Conservation (phyloP, 2,797 vertebrate species). For the Pteronotus mesoamericanus region DNA sequence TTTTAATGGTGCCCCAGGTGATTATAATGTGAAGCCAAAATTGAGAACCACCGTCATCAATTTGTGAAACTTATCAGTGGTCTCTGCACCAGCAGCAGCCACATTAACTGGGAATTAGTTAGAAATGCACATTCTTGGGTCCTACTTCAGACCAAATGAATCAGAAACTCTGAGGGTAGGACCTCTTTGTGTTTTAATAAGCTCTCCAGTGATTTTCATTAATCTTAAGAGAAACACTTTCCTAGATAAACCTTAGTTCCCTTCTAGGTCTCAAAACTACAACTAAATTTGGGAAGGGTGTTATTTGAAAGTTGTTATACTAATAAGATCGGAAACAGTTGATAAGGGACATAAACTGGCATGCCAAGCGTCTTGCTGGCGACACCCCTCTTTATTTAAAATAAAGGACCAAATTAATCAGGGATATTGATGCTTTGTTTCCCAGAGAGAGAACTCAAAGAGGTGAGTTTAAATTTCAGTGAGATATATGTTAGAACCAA, state of each 20-base stretch:
- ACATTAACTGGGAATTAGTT: neutral
- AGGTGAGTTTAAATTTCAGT: conserved; percentile 20
- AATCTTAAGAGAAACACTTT: neutral
- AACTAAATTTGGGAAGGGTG: neutral
- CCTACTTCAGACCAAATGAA: neutral
- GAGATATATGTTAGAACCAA: neutral
- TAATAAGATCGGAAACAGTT: neutral
- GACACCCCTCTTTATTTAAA: neutral
- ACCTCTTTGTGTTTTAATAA: neutral
- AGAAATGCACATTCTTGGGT: neutral
- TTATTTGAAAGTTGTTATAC: neutral
- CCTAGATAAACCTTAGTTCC: neutral
- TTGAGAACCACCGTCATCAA: neutral
- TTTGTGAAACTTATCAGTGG: neutral
- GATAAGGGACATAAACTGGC: neutral
- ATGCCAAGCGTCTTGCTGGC: neutral
- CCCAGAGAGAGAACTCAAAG: neutral
- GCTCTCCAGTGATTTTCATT: neutral
- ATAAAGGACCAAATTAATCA: neutral
- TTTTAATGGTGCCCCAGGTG: neutral
- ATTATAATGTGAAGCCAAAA: conserved; percentile 2
- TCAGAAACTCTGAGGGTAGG: neutral
- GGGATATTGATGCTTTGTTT: neutral
- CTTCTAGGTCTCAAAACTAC: neutral
- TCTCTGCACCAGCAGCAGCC: neutral